These are phyloP conservation scores for Sebastes paucispinis DNA, from an alignment of 2,797 vertebrate genomes.

Conservation along the genomic window DNA sequence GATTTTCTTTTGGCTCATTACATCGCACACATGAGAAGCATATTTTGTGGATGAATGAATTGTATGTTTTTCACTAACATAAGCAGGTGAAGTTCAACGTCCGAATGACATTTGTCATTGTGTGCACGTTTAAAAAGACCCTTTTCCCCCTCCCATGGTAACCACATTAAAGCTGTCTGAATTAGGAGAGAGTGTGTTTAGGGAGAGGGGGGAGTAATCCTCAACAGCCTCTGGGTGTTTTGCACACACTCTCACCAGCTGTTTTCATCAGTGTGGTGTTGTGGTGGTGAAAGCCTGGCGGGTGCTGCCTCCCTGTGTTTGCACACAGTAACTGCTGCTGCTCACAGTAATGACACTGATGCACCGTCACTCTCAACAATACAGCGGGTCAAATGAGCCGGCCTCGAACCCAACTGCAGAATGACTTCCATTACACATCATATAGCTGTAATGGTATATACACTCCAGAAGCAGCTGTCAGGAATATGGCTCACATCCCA, in stretches of 20 bases:
- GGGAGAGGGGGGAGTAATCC: conserved; percentile 36
- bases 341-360: background rate
- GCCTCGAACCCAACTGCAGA: background rate
- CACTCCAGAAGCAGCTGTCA: conserved; percentile 16
- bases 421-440: conserved; percentile 3
- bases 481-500: conserved; percentile 33
- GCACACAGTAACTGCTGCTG: conserved; percentile 49
- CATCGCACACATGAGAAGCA: background rate
- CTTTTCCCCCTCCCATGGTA: background rate
- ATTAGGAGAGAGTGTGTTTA: background rate
- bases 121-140: background rate
- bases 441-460: conserved; percentile 6
- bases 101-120: background rate
- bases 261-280: conserved; percentile 54
- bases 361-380: conserved; percentile 15
- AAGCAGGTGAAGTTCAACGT: background rate
- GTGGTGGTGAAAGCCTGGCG: conserved; percentile 46
- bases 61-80: background rate
- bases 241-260: conserved; percentile 54
- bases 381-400: background rate
- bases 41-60: conserved; percentile 4
- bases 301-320: conserved; percentile 76
- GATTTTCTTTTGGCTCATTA: conserved; percentile 9
- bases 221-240: conserved; percentile 59
- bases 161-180: conserved; percentile 8